Evolutionary conservation across 2,888 invertebrate genomes (phyloP).

Genomic region (Ernsta delagoae): DNA sequence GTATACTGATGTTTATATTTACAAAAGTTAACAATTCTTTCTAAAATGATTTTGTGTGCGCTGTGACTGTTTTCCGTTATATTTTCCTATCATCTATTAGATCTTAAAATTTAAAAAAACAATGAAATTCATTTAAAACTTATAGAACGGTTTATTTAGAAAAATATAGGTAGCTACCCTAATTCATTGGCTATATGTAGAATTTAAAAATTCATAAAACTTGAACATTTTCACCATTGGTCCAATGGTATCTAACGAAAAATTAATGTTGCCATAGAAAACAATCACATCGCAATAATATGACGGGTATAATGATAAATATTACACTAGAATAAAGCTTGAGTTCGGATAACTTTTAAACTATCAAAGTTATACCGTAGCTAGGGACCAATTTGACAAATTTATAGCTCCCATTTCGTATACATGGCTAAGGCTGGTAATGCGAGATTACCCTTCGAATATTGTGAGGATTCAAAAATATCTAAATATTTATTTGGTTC

Average conservation of each 20-base stretch:
- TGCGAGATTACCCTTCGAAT: constrained; percentile 73
- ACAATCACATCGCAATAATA: constrained; percentile 51
- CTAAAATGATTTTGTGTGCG: constrained; percentile 53
- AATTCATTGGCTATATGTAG: constrained; percentile 10
- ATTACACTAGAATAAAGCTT: constrained; percentile 80
- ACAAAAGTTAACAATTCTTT: constrained; percentile 74
- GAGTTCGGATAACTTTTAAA: constrained; percentile 67
- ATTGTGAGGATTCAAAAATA: constrained; percentile 51
- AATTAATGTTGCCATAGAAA: constrained; percentile 37
- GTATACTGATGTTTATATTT: constrained; percentile 56
- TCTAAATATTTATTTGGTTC: constrained; percentile 46
- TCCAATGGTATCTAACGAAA: constrained; percentile 8
- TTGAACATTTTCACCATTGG: background rate
- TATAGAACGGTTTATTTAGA: constrained; percentile 12
- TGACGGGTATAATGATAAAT: constrained; percentile 55
- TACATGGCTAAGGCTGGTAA: constrained; percentile 89
- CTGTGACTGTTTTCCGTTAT: constrained; percentile 51
- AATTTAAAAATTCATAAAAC: constrained; percentile 29
- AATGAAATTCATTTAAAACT: constrained; percentile 19
- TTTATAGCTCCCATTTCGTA: constrained; percentile 83
- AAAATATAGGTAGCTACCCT: constrained; percentile 21
- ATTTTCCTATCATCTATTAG: background rate
- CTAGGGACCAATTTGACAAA: constrained; percentile 70
- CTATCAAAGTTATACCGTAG: constrained; percentile 64
- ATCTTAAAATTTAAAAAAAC: too few species aligned